Evolutionary conservation across 2,113 vertebrate genomes (phyloP), one percentile per base, ranked within the genome.

Genomic region (Paraplagusia blochii): DNA sequence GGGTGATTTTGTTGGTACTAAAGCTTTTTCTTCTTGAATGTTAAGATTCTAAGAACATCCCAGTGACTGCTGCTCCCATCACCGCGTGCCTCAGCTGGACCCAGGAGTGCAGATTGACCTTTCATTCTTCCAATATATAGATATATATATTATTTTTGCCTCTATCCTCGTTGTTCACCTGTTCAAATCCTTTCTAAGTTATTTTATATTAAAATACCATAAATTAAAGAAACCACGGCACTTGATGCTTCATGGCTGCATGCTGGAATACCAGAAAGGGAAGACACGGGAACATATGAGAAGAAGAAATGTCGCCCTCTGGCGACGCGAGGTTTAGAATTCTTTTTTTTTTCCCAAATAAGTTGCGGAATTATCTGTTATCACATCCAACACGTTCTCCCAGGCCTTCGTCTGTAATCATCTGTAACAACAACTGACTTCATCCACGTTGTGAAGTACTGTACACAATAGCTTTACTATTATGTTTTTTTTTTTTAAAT

Each of bases 401-500:
- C 66, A 72, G 72, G 75, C 83, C 50, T 65, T 71, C 72, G 75
- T 58, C 57, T 85, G 69, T 86, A 82, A 80, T 84, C 76, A 64
- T 76, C 63, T 83, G 66, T 85, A 86, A 86, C 85, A 87, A 76
- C 85, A 80, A 77, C 57, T 75, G 86, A 73, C 75, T 85, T 72
- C 76, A 80, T 77, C 63, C 16, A 65, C 80, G 69, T 85, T 76
- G 75, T 82, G 80, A 87, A 89, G 90, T 91, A 90, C 90, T 92
- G 89, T 89, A 90, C 80, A 87, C 87, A 76, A 92, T 90, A 92
- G 90, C 90, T 92, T 92, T 92, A 91, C 84, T 80, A 83, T 87
- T 65, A 58, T 72, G 61, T 64, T 33, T n/a, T 19, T 53, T 33
- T 4, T n/a, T 33, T 33, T 16, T 9, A 62, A 5, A 13, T 40